Base-by-base conservation (phyloP, 2,888 invertebrate genomes). In the Tachystola acroxantha region DNA sequence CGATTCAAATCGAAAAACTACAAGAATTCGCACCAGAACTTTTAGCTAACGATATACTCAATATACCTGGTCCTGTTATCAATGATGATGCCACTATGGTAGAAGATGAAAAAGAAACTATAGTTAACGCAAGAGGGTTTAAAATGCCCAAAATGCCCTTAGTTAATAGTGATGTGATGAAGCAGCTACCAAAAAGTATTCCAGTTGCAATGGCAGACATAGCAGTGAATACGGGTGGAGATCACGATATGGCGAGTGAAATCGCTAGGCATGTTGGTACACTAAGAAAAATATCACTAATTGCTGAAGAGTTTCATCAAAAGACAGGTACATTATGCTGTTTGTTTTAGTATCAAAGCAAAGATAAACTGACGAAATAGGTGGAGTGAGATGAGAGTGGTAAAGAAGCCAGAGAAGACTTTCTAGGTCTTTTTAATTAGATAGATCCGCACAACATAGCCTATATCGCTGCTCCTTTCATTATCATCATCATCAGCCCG, bases 301-400 rank as follows among this genome's bases (percentile, higher is more conserved):
- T 86, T 36, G 85, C 85, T n/a, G 85, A 86, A 43, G 85, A 85
- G 40, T 85, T 86, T 43, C 84, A 85, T 48, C 76, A 84, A 34
- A 86, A 84, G 62, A 85, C 85, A 34, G 85, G 85, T 85, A 50
- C n/a, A n/a, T n/a, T n/a, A n/a, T n/a, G n/a, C n/a, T n/a, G n/a
- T n/a, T n/a, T n/a, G n/a, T n/a, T n/a, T n/a, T n/a, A n/a, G n/a
- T n/a, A n/a, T n/a, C n/a, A n/a, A n/a, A n/a, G n/a, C n/a, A n/a
- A n/a, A n/a, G n/a, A n/a, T n/a, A n/a, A n/a, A n/a, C n/a, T n/a
- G n/a, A n/a, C n/a, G n/a, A n/a, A n/a, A n/a, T n/a, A n/a, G n/a
- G n/a, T n/a, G n/a, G n/a, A n/a, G n/a, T n/a, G n/a, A n/a, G n/a
- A n/a, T n/a, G n/a, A n/a, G n/a, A n/a, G n/a, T n/a, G n/a, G n/a